phyloP scores from a whole-genome alignment of 2,888 invertebrate genomes.

The Dynastes tityus region DNA sequence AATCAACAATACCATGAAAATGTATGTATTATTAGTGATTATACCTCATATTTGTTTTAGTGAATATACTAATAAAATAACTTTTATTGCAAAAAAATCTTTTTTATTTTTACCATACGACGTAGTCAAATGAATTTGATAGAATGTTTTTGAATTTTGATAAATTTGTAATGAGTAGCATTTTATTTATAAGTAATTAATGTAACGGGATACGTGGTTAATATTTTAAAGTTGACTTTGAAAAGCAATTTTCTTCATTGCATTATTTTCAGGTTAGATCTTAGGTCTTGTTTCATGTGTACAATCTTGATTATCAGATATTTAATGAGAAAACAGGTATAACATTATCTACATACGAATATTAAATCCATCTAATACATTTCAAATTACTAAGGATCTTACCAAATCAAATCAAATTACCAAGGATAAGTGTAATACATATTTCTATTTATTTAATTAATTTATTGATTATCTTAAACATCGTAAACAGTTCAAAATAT shows the following conservation, averaged over 20 bases:
- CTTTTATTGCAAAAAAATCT: no score
- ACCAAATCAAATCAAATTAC: neutral
- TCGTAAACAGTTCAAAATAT: constrained; percentile 20
- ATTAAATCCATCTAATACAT: neutral
- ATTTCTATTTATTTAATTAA: constrained; percentile 37
- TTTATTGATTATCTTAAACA: constrained; percentile 18
- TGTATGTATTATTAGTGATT: no score
- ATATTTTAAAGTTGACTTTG: neutral
- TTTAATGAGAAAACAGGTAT: constrained; percentile 16
- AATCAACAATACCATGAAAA: no score
- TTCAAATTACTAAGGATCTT: constrained; percentile 1
- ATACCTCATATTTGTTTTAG: no score
- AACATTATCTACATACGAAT: constrained; percentile 38
- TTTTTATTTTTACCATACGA: no score
- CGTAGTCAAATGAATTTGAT: no score
- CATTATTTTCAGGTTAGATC: constrained; percentile 60
- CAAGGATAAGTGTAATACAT: constrained; percentile 6
- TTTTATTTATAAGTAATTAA: no score
- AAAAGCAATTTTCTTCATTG: no score
- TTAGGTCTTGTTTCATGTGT: constrained; percentile 59
- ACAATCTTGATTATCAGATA: constrained; percentile 51
- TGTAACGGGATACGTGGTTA: neutral
- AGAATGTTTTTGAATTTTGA: no score
- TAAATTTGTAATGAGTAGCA: no score
- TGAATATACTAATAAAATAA: no score